phyloP scores from a whole-genome alignment of 2,888 invertebrate genomes.

The Brachylomia viminalis region DNA sequence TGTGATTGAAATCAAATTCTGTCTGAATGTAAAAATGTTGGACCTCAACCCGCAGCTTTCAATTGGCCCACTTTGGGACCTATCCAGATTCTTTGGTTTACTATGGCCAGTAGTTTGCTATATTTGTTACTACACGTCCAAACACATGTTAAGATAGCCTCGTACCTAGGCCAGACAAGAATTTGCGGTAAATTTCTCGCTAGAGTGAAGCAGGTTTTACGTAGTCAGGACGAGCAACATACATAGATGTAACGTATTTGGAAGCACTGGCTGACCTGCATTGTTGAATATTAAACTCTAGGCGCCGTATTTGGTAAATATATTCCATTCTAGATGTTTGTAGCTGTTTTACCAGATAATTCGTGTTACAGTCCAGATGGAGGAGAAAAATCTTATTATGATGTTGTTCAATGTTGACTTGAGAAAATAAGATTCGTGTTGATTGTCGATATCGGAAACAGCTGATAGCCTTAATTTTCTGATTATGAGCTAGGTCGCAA shows the following conservation, averaged over 20 bases:
- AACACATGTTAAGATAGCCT: not conserved
- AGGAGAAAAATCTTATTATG: not conserved
- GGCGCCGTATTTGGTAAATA: slow-evolving; percentile 37
- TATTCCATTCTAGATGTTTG: slow-evolving; percentile 44
- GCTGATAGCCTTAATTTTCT: not conserved
- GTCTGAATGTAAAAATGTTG: not conserved
- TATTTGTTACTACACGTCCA: not conserved
- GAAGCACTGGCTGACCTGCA: slow-evolving; percentile 52
- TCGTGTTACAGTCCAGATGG: slow-evolving; percentile 13
- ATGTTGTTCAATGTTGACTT: slow-evolving; percentile 3
- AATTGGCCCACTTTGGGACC: not conserved
- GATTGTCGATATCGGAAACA: not conserved
- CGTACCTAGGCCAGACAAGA: not conserved
- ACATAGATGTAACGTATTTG: slow-evolving; percentile 39
- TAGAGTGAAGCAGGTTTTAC: slow-evolving; percentile 44
- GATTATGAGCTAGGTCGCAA: not conserved
- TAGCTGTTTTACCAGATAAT: slow-evolving; percentile 33
- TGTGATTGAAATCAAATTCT: not conserved
- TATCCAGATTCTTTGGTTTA: not conserved
- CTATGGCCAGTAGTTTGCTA: not conserved
- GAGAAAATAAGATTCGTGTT: not conserved
- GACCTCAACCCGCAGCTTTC: not conserved
- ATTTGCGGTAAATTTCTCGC: slow-evolving; percentile 13
- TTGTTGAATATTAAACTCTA: slow-evolving; percentile 59
- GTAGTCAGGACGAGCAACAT: slow-evolving; percentile 37